These are phyloP conservation scores for Petrocephalus zakoni DNA, from an alignment of 2,113 vertebrate species.

Conservation along the genomic window DNA sequence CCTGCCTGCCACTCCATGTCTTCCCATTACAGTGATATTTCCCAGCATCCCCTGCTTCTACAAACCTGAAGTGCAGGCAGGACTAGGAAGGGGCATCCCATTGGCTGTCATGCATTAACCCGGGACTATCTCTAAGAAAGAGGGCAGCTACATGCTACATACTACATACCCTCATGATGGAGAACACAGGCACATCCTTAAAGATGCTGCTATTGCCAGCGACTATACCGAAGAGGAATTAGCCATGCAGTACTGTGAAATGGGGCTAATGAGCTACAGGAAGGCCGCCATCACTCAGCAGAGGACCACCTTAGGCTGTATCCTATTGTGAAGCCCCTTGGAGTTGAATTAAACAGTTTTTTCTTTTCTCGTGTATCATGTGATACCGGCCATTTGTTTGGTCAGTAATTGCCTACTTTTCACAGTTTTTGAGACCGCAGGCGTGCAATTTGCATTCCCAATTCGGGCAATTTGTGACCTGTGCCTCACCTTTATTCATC, in stretches of 20 bases:
- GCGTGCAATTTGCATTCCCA: neutral
- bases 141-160: neutral
- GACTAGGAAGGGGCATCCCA: neutral
- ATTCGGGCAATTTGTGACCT: neutral
- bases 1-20: neutral
- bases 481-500: neutral
- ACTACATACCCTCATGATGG: neutral
- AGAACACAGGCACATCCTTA: neutral
- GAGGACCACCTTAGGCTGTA: neutral
- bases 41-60: neutral
- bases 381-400: neutral
- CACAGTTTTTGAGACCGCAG: neutral
- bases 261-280: neutral
- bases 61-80: slow-evolving; percentile 12
- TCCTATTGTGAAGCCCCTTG: neutral
- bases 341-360: neutral
- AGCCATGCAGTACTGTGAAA: neutral
- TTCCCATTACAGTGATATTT: slow-evolving; percentile 9
- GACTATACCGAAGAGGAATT: neutral
- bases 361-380: neutral
- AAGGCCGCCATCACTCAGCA: neutral
- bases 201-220: neutral
- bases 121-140: neutral
- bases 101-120: neutral
- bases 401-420: slow-evolving; percentile 2